phyloP scores from a whole-genome alignment of 1,140 invertebrate species.

The Bombus sylvicola region DNA sequence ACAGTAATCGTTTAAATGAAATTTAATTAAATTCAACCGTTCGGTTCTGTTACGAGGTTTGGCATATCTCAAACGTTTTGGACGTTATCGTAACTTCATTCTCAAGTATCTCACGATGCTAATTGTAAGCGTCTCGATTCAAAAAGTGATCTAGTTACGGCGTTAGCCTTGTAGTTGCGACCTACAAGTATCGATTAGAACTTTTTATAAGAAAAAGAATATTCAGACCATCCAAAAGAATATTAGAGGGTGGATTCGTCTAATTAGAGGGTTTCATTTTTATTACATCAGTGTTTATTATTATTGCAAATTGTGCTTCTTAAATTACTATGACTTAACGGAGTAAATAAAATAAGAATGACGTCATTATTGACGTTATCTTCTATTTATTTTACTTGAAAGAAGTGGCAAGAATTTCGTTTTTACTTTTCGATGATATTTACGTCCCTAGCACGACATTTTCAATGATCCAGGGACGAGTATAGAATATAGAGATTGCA shows the following conservation, averaged over 20 bases:
- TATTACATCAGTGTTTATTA: not conserved
- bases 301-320: not conserved
- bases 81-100: not conserved
- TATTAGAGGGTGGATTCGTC: not conserved
- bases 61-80: not conserved
- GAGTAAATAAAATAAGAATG: not conserved
- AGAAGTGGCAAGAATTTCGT: not conserved
- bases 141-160: not conserved
- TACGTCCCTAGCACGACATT: not conserved
- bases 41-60: not conserved
- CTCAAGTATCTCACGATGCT: not conserved
- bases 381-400: not conserved
- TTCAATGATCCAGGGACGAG: not conserved
- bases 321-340: not conserved
- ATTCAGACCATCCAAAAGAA: too few species aligned
- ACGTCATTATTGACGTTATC: not conserved
- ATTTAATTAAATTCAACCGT: not conserved
- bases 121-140: not conserved
- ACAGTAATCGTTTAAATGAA: not conserved
- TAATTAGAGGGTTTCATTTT: not conserved
- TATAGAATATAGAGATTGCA: not conserved
- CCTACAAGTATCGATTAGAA: not conserved
- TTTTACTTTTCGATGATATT: not conserved
- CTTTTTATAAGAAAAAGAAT: not conserved
- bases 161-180: not conserved